Evolutionary conservation across 2,797 vertebrate genomes (phyloP), one percentile per base, ranked within the genome.

Genomic region (Takifugu ocellatus): DNA sequence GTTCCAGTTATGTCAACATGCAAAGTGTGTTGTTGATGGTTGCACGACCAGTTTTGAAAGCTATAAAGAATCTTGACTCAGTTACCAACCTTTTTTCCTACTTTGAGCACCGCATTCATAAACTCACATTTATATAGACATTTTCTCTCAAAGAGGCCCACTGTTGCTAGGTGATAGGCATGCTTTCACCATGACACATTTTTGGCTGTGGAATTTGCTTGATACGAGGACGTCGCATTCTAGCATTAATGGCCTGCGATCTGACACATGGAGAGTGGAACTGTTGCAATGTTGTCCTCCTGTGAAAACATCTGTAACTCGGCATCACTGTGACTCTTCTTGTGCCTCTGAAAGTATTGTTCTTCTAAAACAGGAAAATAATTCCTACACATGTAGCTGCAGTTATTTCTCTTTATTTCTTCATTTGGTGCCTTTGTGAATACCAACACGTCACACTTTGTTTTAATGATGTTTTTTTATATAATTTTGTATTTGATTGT

Each of bases 271-370:
- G 5, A 6, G 31, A 53, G 53, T 15, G 6, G 43, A 54, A 58
- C n/a, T 25, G 24, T 54, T 2, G 29, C 44, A 44, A 44, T 24
- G 14, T 54, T 61, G 24, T 49, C 25, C 25, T 49, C 47, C 53
- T 36, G 11, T 70, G 58, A 68, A 15, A 49, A 54, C 50, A 16
- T 55, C 27, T 55, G 21, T 50, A 39, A 55, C 31, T 43, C 7
- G 5, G 46, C 62, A 70, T 78, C 84, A 88, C 88, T 88, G 88
- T 88, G 86, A 87, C 69, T 64, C 63, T 59, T 75, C 54, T 52
- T 59, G 74, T 83, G 77, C 83, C 76, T 84, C 69, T 52, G 44
- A 0, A 1, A 15, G 39, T 16, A 0, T 44, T 56, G 5, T 25
- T 64, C 5, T 12, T 59, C 0, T 16, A 14, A 39, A 12, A 39